Base-by-base conservation (phyloP, 2,888 invertebrate species). In the Melinopterus prodromus region DNA sequence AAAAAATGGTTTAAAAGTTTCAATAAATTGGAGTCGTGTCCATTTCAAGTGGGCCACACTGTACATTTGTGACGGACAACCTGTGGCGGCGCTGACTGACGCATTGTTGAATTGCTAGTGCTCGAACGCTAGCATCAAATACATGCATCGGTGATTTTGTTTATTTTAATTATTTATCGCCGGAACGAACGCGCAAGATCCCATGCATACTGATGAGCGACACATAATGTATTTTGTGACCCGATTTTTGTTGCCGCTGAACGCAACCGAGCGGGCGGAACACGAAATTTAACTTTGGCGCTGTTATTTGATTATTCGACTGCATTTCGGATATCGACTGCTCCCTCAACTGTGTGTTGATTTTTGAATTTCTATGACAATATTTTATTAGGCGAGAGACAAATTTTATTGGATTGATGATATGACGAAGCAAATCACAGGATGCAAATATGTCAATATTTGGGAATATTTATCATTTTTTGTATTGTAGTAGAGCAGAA, bases 101-200 rank as follows among this genome's bases (percentile, higher is more conserved):
- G 3, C 26, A 26, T 26, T 26, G 26, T 26, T 26, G 26, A 26
- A 26, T 26, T 26, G 26, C 26, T 53, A 53, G 53, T 53, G 53
- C 53, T 53, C 12, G 53, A 9, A 36, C 74, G 74, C 36, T 74
- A n/a, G 35, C 36, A n/a, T 74, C 37, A 36, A 71, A 74, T 35
- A 7, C 35, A 74, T 74, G 74, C 74, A 35, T n/a, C 74, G 36
- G 74, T 74, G 74, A 74, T 74, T 74, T 74, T 74, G 74, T 74
- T 74, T 74, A 74, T 74, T 74, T 74, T 74, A 74, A 74, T 74
- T 74, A 74, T 74, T 74, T 35, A 35, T 74, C 36, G 53, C 5
- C 53, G 53, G 53, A 53, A 53, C 74, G 35, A 26, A n/a, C 16
- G 26, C 26, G 35, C n/a, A 74, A n/a, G 53, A 53, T 53, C n/a